Evolutionary conservation across 2,888 invertebrate species (phyloP).

Genomic region (Nephrocerus scutellatus): DNA sequence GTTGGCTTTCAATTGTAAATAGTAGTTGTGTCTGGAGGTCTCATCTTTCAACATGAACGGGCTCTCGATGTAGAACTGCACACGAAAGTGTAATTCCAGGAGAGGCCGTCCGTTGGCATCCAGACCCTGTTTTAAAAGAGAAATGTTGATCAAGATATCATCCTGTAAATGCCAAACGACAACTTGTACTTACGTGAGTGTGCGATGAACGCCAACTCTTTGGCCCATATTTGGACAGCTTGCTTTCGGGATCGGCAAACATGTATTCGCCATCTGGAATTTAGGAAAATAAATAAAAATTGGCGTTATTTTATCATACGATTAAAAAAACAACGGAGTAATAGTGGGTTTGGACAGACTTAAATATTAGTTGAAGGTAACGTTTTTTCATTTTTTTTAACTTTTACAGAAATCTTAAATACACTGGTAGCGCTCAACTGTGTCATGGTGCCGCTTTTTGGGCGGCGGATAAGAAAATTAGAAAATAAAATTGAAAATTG

Average conservation of each 20-base stretch:
- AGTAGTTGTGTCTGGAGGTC: constrained; percentile 87
- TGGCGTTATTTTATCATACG: too few relatives aligned
- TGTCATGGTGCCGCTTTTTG: too few relatives aligned
- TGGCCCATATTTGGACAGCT: constrained; percentile 92
- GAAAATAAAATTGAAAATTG: too few relatives aligned
- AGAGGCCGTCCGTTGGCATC: constrained; percentile 86
- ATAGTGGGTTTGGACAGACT: too few relatives aligned
- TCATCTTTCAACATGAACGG: constrained; percentile 85
- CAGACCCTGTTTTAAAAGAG: constrained; percentile 59
- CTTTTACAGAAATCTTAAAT: too few relatives aligned
- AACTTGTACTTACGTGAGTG: constrained; percentile 66
- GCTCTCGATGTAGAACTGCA: constrained; percentile 91
- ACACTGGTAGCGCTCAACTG: too few relatives aligned
- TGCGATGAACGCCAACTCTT: constrained; percentile 94
- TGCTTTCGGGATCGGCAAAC: constrained; percentile 90
- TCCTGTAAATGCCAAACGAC: not conserved
- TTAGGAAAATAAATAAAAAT: too few relatives aligned
- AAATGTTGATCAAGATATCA: not conserved
- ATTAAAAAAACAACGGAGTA: too few relatives aligned
- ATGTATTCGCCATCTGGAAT: constrained; percentile 90
- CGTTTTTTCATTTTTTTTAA: too few relatives aligned
- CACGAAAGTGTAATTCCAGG: constrained; percentile 80
- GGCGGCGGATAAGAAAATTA: too few relatives aligned
- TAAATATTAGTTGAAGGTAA: too few relatives aligned
- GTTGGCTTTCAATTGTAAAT: constrained; percentile 89